Evolutionary conservation across 2,113 vertebrate genomes (phyloP).

Genomic region (Brachirus orientalis): DNA sequence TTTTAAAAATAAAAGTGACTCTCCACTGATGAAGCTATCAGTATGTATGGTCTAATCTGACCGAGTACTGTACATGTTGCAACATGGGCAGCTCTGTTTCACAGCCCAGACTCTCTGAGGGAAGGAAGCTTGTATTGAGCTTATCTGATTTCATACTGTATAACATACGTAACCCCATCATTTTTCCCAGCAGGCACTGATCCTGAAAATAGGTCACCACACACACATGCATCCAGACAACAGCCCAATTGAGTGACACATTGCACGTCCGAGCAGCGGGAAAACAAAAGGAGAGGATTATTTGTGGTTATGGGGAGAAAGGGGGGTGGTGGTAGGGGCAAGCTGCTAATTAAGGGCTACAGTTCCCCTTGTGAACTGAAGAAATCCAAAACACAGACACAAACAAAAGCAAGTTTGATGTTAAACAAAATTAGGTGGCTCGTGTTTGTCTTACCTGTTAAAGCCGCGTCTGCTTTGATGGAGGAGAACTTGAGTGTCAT

Average conservation of each 20-base stretch:
- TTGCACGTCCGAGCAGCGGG: background rate
- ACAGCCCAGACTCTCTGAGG: constrained; percentile 25
- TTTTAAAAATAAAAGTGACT: constrained; percentile 36
- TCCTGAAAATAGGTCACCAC: constrained; percentile 22
- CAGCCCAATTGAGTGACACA: background rate
- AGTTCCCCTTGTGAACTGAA: background rate
- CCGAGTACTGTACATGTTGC: constrained; percentile 35
- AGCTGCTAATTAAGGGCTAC: background rate
- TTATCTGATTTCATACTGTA: constrained; percentile 67
- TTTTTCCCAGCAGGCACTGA: constrained; percentile 48
- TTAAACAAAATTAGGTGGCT: background rate
- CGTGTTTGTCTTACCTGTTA: constrained; percentile 85
- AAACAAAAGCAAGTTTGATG: background rate
- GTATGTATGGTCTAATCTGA: constrained; percentile 41
- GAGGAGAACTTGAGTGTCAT: constrained; percentile 98
- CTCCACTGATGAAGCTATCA: constrained; percentile 8
- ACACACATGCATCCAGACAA: constrained; percentile 18
- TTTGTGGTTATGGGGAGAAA: background rate
- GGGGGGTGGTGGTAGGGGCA: too few relatives aligned
- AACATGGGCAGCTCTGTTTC: constrained; percentile 56
- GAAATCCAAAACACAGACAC: background rate
- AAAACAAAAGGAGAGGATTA: background rate
- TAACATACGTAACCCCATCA: constrained; percentile 40
- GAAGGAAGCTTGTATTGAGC: constrained; percentile 35
- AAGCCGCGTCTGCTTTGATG: constrained; percentile 92